Evolutionary conservation across 1,140 invertebrate genomes (phyloP), one percentile per base, ranked within the genome.

Genomic region (Harlomillsia oculata): DNA sequence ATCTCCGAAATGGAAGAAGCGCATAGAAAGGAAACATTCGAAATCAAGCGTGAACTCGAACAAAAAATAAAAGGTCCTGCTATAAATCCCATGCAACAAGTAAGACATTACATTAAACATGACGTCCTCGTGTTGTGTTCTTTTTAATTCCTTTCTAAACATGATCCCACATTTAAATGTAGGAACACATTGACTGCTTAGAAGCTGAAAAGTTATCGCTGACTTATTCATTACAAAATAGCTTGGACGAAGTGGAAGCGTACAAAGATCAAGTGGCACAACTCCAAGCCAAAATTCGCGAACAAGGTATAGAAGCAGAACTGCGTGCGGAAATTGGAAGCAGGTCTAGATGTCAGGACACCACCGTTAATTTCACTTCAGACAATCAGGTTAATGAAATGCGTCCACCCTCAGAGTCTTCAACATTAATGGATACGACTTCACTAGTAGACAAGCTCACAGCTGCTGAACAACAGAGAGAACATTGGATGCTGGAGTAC

Each of bases 191-290:
- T 3, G 26, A 49, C 16, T n/a, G 6, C 18, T 46, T 57, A n/a
- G 48, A 60, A 25, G 30, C 53, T 23, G 59, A 60, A 43, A 51
- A 56, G 14, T 23, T 43, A 20, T 40, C 20, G 1, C 21, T 60
- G 39, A 46, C 29, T 23, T 53, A 48, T 39, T 25, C 48, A n/a
- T 25, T 61, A 18, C 53, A 61, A 51, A 56, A 57, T 56, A 40
- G 21, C 20, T 32, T 53, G 20, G 59, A 61, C 50, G 59, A 61
- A 53, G 57, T 56, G 30, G 59, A 61, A 56, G 59, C 59, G 4
- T 61, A 56, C 34, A 48, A 30, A 37, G 54, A 57, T 13, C 59
- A 61, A 53, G 59, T 61, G 9, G 32, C 39, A 13, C 59, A 56
- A 46, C 26, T 61, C 25, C 53, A 61, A 49, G 59, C 56, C 25